phyloP scores from a whole-genome alignment of 2,113 vertebrate genomes.

The Periophthalmodon schlosseri region DNA sequence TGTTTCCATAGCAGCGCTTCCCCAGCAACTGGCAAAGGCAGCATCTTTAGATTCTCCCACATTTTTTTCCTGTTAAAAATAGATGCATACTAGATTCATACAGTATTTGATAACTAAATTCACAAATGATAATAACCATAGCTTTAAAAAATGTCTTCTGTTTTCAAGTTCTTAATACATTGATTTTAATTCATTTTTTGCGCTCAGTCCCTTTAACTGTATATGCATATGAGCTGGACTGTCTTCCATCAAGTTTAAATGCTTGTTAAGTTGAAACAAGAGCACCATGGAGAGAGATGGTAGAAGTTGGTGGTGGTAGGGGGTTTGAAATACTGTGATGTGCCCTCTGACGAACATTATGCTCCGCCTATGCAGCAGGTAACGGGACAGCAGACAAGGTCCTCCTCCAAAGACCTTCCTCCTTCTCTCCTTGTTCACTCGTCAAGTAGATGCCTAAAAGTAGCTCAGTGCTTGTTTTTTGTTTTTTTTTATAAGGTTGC shows the following conservation, averaged over 20 bases:
- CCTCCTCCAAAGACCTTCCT: slow-evolving; percentile 58
- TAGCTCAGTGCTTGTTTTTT: slow-evolving; percentile 81
- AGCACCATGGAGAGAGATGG: slow-evolving; percentile 75
- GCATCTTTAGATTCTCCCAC: slow-evolving; percentile 53
- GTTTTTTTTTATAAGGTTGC: slow-evolving; percentile 58
- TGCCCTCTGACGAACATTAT: slow-evolving; percentile 61
- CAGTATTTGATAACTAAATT: slow-evolving; percentile 85
- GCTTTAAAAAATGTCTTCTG: slow-evolving; percentile 72
- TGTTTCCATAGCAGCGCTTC: slow-evolving; percentile 73
- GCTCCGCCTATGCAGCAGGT: slow-evolving; percentile 56
- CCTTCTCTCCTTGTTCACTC: slow-evolving; percentile 76
- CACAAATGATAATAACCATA: slow-evolving; percentile 80
- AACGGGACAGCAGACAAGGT: slow-evolving; percentile 17
- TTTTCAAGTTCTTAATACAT: slow-evolving; percentile 73
- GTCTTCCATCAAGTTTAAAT: slow-evolving; percentile 75
- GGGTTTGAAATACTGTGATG: slow-evolving; percentile 74
- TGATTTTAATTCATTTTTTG: slow-evolving; percentile 71
- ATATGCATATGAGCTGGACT: slow-evolving; percentile 75
- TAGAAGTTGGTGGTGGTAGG: not conserved
- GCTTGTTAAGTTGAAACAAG: slow-evolving; percentile 89
- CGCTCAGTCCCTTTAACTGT: slow-evolving; percentile 72
- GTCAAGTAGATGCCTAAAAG: slow-evolving; percentile 87
- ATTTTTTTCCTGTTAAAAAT: slow-evolving; percentile 69
- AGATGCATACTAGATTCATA: slow-evolving; percentile 80
- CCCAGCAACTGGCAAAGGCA: slow-evolving; percentile 64